These are phyloP conservation scores for Montipora cactus DNA, from an alignment of 64 coral and sea anemone genomes.

Conservation along the genomic window DNA sequence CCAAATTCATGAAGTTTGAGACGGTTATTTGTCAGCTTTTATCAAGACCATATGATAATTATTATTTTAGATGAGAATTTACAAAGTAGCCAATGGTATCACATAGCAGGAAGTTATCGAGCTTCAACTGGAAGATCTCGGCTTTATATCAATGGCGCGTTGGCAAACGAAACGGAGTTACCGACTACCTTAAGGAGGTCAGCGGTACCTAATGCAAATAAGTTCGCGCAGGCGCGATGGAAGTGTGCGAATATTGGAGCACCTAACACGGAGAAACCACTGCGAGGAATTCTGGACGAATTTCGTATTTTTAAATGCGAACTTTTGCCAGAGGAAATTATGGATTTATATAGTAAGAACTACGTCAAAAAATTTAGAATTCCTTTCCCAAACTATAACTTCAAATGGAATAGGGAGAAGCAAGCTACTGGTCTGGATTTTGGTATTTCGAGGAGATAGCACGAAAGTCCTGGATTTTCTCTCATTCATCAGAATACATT, in stretches of 20 bases:
- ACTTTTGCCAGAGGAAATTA: conserved; percentile 82
- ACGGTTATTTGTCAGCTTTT: too few relatives aligned
- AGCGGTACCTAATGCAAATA: conserved; percentile 14
- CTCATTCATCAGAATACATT: not conserved
- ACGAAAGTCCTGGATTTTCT: not conserved
- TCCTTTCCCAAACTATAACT: conserved; percentile 26
- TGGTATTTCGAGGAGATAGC: not conserved
- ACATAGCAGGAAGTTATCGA: conserved; percentile 83
- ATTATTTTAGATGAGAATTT: conserved; percentile 60
- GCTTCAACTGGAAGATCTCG: conserved; percentile 55
- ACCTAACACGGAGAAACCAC: conserved; percentile 58
- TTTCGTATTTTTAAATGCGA: conserved; percentile 96
- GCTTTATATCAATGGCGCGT: conserved; percentile 89
- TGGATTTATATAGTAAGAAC: conserved; percentile 87
- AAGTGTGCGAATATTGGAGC: conserved; percentile 78
- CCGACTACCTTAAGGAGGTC: conserved; percentile 9
- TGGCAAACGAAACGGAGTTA: conserved; percentile 36
- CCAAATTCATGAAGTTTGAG: too few relatives aligned
- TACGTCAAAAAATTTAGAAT: conserved; percentile 81
- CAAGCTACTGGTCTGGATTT: not conserved
- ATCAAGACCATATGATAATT: not conserved
- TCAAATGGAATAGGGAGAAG: not conserved
- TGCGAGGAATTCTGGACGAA: conserved; percentile 85
- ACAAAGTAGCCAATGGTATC: conserved; percentile 64
- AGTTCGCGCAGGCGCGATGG: conserved; percentile 67